Evolutionary conservation across 2,113 vertebrate genomes (phyloP).

Genomic region (Prunella himalayana): DNA sequence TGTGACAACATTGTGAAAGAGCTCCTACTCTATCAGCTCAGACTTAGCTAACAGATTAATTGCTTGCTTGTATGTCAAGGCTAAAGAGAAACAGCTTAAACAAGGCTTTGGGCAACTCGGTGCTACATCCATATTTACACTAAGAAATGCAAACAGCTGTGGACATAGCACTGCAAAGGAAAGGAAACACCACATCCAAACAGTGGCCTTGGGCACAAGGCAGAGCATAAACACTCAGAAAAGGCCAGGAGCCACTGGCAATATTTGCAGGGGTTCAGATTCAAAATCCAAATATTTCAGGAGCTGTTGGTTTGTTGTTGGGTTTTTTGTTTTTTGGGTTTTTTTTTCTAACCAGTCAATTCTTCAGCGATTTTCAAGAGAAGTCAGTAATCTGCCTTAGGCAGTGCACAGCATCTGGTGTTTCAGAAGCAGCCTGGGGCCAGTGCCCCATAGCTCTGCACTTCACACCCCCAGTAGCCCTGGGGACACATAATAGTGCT

Average conservation of each 20-base stretch:
- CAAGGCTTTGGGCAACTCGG: background rate
- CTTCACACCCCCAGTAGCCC: background rate
- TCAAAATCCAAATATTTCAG: background rate
- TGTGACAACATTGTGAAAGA: background rate
- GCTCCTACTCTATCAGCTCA: background rate
- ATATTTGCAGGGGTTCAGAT: background rate
- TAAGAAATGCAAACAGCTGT: background rate
- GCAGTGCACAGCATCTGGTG: rapidly evolving
- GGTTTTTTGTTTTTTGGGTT: too few species aligned
- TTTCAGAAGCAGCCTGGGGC: background rate
- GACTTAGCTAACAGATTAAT: background rate
- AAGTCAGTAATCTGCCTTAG: background rate
- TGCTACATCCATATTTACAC: background rate
- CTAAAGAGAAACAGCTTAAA: background rate
- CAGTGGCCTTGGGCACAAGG: background rate
- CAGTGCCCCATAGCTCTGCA: background rate
- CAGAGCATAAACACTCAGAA: background rate
- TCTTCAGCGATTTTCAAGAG: background rate
- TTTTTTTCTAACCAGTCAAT: background rate
- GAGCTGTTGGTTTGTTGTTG: background rate
- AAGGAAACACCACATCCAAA: background rate
- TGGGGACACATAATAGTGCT: rapidly evolving
- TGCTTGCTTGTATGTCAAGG: background rate
- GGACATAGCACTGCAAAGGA: background rate
- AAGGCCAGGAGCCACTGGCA: background rate